Percentiles rank a stretch among this genome's conserved stretches.
Conservation (phyloP, 2,888 invertebrate species). For the Sesia bembeciformis region DNA sequence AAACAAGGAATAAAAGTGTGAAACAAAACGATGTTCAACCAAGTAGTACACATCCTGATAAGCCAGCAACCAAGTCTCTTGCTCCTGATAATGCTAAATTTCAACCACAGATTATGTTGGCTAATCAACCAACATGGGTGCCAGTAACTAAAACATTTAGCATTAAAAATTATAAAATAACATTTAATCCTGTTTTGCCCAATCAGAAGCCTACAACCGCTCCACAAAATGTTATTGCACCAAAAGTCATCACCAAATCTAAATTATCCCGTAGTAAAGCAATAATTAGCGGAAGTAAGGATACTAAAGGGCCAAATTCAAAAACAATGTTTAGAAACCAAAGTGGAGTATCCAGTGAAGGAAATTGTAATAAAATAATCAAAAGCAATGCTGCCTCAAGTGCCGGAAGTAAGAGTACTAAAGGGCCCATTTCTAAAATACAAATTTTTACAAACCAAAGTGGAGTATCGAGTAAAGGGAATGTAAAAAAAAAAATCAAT, state of each 20-base stretch:
- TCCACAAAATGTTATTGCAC: no score
- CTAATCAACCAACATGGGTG: conserved; percentile 7
- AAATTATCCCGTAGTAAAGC: not conserved
- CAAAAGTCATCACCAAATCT: not conserved
- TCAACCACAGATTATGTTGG: conserved; percentile 43
- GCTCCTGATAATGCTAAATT: conserved; percentile 72
- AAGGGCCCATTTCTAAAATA: no score
- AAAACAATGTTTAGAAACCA: no score
- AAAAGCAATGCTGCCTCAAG: no score
- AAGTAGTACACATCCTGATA: conserved; percentile 1
- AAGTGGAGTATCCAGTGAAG: no score
- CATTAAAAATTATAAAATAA: conserved; percentile 11
- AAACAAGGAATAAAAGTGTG: conserved; percentile 20
- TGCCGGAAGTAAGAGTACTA: no score
- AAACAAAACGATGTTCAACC: conserved; percentile 7
- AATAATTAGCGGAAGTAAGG: not conserved
- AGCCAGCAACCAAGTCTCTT: conserved; percentile 55
- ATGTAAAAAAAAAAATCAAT: no score
- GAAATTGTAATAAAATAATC: not conserved
- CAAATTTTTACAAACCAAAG: no score
- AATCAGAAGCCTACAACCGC: conserved; percentile 6
- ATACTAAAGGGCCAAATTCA: no score
- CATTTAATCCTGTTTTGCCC: not conserved
- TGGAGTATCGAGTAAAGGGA: no score
- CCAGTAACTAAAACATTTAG: conserved; percentile 7